Evolutionary conservation across 2,888 invertebrate genomes (phyloP).

Genomic region (Nomada lathburiana): DNA sequence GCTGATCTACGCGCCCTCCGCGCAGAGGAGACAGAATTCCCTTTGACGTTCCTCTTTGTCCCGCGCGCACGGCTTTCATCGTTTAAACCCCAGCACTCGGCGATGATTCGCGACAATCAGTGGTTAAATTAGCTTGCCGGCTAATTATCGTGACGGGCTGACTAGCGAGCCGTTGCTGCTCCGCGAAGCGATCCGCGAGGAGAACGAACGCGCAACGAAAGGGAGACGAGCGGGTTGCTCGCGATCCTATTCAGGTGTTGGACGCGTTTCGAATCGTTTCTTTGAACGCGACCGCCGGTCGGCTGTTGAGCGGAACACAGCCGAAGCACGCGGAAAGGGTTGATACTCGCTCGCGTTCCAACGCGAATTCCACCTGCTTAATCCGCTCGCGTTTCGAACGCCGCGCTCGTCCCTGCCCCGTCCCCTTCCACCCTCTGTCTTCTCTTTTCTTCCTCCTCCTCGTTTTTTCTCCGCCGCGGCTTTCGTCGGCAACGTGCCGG

Average conservation of each 20-base stretch:
- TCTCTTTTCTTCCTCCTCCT: background rate
- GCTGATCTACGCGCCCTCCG: background rate
- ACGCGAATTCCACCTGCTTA: conserved; percentile 62
- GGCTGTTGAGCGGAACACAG: conserved; percentile 20
- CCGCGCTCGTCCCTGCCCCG: conserved; percentile 7
- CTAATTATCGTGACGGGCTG: conserved; percentile 75
- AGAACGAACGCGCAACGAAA: conserved; percentile 50
- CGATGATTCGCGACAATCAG: conserved; percentile 71
- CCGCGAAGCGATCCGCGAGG: conserved; percentile 30
- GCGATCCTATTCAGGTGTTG: conserved; percentile 63
- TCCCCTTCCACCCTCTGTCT: background rate
- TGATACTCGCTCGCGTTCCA: conserved; percentile 17
- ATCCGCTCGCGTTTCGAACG: conserved; percentile 70
- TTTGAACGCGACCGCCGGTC: conserved; percentile 42
- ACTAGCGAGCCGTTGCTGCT: conserved; percentile 55
- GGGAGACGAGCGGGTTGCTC: conserved; percentile 21
- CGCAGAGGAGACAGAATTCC: conserved; percentile 31
- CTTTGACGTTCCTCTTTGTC: conserved; percentile 59
- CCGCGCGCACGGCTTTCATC: conserved; percentile 35
- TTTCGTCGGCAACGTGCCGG: conserved; percentile 48
- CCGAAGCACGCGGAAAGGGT: conserved; percentile 7
- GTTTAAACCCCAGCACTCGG: conserved; percentile 41
- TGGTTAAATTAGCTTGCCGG: conserved; percentile 79
- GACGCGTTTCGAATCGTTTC: conserved; percentile 33
- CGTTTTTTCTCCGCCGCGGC: conserved; percentile 11